Evolutionary conservation across 1,140 invertebrate genomes (phyloP), one percentile per base, ranked within the genome.

Genomic region (Euura saliciscinereae): DNA sequence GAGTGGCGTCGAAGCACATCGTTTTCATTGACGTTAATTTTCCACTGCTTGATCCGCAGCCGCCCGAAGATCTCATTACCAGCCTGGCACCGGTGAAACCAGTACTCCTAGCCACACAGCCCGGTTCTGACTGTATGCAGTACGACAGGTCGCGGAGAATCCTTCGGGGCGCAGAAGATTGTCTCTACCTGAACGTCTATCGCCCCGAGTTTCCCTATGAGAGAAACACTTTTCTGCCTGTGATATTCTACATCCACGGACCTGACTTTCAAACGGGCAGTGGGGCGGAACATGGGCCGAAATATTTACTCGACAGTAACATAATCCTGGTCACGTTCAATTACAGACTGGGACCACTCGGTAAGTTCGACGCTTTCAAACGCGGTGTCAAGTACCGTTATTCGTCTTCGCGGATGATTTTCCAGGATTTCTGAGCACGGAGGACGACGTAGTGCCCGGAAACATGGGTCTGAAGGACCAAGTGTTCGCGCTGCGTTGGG

Each of bases 261-360:
- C 90, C 90, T 3, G 90, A 87, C 7, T 91, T 90, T 77, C 89
- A 90, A 85, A 89, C 86, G 72, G 91, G 91, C 2, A 80, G 85
- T 1, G 85, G 87, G 2, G 81, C 79, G 11, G 51, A 86, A 0
- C 90, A 91, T 74, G 87, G 87, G 1, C 88, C 91, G 0, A 79
- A 86, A 6, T 86, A 88, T 77, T 71, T 93, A 0, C 89, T 94
- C 87, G 90, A 89, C 42, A 78, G 80, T 10, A 88, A 92, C 73
- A 78, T 92, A 7, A 88, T 93, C 6, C 83, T 90, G 45, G 92
- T 93, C 0, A 90, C 88, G 6, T 82, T 93, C 2, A 92, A 91
- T 79, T 93, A 92, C 79, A 81, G 92, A 11, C 75, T 93, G 44
- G 91, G 91, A 28, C 86, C 90, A 5, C 76, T 92, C 45, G 91